A percentile compares a stretch with the other conserved stretches of the same genome.
Evolutionary conservation across 2,113 vertebrate genomes (phyloP).

Genomic region (Hucho hucho): DNA sequence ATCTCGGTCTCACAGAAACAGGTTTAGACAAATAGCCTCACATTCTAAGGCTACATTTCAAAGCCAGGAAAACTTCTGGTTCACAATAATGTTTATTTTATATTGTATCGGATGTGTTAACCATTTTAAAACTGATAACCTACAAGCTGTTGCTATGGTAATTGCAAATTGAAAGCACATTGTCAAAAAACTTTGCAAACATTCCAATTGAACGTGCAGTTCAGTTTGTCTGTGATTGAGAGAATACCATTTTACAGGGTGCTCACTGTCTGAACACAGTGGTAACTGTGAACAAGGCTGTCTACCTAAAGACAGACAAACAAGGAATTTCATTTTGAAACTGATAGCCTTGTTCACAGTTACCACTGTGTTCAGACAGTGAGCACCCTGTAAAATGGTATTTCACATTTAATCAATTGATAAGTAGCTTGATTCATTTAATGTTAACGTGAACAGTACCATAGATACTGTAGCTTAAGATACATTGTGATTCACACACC

Average conservation of each 20-base stretch:
- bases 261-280: neutral
- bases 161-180: no score
- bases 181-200: no score
- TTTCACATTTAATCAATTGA: slow-evolving; percentile 22
- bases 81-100: no score
- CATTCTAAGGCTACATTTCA: no score
- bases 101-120: no score
- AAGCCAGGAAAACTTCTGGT: no score
- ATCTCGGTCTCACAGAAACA: no score
- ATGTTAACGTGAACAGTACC: slow-evolving; percentile 5
- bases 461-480: slow-evolving; percentile 18
- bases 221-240: no score
- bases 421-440: slow-evolving; percentile 19
- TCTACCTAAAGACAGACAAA: neutral
- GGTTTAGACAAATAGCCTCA: no score
- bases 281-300: neutral
- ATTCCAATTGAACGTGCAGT: no score
- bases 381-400: neutral
- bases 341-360: neutral
- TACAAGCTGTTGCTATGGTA: no score
- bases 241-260: neutral
- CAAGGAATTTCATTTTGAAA: neutral
- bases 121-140: no score
- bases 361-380: neutral
- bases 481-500: slow-evolving; percentile 18